phyloP scores from a whole-genome alignment of 2,888 invertebrate species.

The Hydropsyche betteni region DNA sequence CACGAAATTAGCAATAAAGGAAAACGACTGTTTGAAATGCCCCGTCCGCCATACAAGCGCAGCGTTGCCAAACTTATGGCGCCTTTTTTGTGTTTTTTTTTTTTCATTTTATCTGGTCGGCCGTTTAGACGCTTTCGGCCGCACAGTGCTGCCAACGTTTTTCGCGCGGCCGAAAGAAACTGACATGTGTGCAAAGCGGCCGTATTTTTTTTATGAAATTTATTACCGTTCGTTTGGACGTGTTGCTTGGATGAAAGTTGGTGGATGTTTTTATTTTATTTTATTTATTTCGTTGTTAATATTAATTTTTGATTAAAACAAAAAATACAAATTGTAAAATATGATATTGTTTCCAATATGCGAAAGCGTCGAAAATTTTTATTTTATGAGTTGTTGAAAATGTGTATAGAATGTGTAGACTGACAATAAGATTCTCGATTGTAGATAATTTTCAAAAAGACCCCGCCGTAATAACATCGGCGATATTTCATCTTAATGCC shows the following conservation, averaged over 20 bases:
- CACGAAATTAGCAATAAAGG: conserved; percentile 52
- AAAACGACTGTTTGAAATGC: conserved; percentile 52
- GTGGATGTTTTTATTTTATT: too few relatives aligned
- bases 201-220: too few relatives aligned
- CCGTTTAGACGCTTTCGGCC: conserved; percentile 45
- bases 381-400: too few relatives aligned
- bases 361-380: too few relatives aligned
- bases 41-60: conserved; percentile 45
- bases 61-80: conserved; percentile 48
- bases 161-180: too few relatives aligned
- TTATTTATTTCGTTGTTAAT: too few relatives aligned
- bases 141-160: not conserved
- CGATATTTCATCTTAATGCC: conserved; percentile 49
- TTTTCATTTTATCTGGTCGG: conserved; percentile 44
- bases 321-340: too few relatives aligned
- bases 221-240: too few relatives aligned
- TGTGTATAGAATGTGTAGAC: too few relatives aligned
- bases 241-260: too few relatives aligned
- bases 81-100: conserved; percentile 40
- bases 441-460: conserved; percentile 43
- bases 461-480: conserved; percentile 42
- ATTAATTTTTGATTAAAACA: too few relatives aligned
- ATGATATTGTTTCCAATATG: too few relatives aligned
- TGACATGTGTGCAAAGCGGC: not conserved
- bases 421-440: not conserved